Evolutionary conservation across 2,797 vertebrate genomes (phyloP), one percentile per base, ranked within the genome.

Genomic region (Siniperca scherzeri): DNA sequence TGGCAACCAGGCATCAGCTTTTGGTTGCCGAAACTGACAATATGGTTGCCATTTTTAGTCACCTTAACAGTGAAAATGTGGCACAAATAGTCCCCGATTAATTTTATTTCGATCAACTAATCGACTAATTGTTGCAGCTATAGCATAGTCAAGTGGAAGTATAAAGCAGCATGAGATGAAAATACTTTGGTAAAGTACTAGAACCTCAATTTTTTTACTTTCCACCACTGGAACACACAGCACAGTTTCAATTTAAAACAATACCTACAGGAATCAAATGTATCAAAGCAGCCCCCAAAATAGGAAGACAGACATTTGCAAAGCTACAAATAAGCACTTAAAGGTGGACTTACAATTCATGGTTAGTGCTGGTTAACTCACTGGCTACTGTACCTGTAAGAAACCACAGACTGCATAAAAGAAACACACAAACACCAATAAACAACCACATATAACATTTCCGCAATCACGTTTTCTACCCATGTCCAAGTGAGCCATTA

Each of bases 331-430:
- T 4, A 30, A 7, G 27, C 16, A 8, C 3, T 46, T 19, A 6
- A 53, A 44, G 1, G 14, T 16, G 16, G 11, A 70, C 80, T 85
- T 67, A 87, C 88, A 19, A 7, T 79, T 77, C 85, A 83, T 80
- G 46, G 50, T 40, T 66, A 3, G 0, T 14, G 27, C 25, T 64
- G 67, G n/a, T 69, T 30, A 14, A n/a, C 1, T 61, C 7, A 6
- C 25, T 30, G 4, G 22, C 5, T 78, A 13, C 8, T 21, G n/a
- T 19, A n/a, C 27, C 74, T 70, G 66, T 11, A 9, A n/a, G 61
- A 80, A 79, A 64, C 40, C 30, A 30, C 30, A 30, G 30, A 30
- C 30, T 30, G 30, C 30, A 30, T 30, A 30, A 30, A 9, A n/a
- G 60, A 80, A 79, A 64, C 40, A 65, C 44, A 52, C 5, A 74